These are phyloP conservation scores for Gryon sp. DNA, from an alignment of 1,140 invertebrate genomes.

Conservation along the genomic window DNA sequence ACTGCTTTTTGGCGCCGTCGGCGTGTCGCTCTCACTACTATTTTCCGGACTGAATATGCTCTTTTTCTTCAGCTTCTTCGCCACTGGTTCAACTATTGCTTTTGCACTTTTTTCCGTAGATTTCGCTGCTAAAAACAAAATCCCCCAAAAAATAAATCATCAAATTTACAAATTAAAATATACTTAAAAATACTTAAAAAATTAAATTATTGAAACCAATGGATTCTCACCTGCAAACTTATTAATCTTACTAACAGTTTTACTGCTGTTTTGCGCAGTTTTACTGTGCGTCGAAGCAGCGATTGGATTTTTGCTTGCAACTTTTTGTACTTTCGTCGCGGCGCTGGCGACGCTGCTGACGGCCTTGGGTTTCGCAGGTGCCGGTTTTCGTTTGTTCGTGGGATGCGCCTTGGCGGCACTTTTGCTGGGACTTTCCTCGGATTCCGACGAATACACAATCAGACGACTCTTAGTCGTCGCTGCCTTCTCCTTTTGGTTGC, in stretches of 20 bases:
- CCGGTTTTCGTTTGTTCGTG: conserved; percentile 73
- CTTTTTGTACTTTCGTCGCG: conserved; percentile 75
- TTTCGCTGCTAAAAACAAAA: conserved; percentile 66
- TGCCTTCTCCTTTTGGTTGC: conserved; percentile 74
- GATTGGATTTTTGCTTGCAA: conserved; percentile 67
- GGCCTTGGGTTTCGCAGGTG: conserved; percentile 80
- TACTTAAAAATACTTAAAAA: background rate
- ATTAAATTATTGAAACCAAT: too few relatives aligned
- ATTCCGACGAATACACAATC: conserved; percentile 79
- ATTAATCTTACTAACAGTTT: conserved; percentile 67
- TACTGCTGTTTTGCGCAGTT: conserved; percentile 64
- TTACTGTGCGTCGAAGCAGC: conserved; percentile 71
- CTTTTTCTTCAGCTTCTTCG: conserved; percentile 85
- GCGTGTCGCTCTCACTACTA: conserved; percentile 86
- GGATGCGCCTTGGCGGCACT: conserved; percentile 70
- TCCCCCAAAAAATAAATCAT: too few relatives aligned
- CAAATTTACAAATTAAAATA: too few relatives aligned
- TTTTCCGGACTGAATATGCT: conserved; percentile 91
- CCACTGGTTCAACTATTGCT: conserved; percentile 71
- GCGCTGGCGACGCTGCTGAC: conserved; percentile 70
- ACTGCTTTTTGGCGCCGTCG: conserved; percentile 68
- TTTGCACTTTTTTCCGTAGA: conserved; percentile 72
- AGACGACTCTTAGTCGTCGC: conserved; percentile 67
- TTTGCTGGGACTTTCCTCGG: conserved; percentile 79
- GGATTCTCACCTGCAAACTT: conserved; percentile 70